Evolutionary conservation across 2,888 invertebrate species (phyloP), one percentile per base, ranked within the genome.

Genomic region (Coenonympha glycerion): DNA sequence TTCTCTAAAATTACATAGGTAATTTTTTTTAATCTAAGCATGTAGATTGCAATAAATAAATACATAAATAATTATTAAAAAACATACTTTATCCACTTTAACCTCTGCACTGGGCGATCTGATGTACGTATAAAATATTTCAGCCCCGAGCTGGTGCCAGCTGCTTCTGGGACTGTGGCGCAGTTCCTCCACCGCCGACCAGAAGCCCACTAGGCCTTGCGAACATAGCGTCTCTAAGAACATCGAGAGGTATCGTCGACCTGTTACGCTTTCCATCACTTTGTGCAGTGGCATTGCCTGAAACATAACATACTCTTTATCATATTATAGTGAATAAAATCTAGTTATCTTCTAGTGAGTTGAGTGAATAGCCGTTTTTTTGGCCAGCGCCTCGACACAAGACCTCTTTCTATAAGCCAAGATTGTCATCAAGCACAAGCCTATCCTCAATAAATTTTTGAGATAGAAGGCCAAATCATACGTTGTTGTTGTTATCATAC

Each of bases 101-200:
- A 95, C 92, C 70, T 93, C 93, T 0, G 93, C 93, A 53, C 92
- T 92, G 1, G 93, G 92, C 42, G 93, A 93, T 58, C 93, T 89
- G 54, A 97, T 93, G 65, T 94, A 96, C 3, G 94, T 95, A 70
- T 96, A 95, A 80, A 95, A 96, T 66, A 96, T 94, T 77, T 96
- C 96, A n/a, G 95, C 94, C 6, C 94, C 97, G 21, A 95, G 81
- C 65, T 96, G 94, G 77, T 96, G 95, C 90, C 93, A 93, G 59
- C 90, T 90, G 53, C 91, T 91, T 60, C 93, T 89, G 39, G 92
- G 91, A n/a, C 94, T 90, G 49, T 90, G 89, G 57, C 93, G 90
- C 55, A 97, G 79, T 74, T 95, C 95, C 67, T 96, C 95, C 0
- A 95, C 95, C 0, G 94, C 93, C 63, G 90, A 91, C 92, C 95